Evolutionary conservation across 2,113 vertebrate genomes (phyloP), one percentile per base, ranked within the genome.

Genomic region (Mobula hypostoma): DNA sequence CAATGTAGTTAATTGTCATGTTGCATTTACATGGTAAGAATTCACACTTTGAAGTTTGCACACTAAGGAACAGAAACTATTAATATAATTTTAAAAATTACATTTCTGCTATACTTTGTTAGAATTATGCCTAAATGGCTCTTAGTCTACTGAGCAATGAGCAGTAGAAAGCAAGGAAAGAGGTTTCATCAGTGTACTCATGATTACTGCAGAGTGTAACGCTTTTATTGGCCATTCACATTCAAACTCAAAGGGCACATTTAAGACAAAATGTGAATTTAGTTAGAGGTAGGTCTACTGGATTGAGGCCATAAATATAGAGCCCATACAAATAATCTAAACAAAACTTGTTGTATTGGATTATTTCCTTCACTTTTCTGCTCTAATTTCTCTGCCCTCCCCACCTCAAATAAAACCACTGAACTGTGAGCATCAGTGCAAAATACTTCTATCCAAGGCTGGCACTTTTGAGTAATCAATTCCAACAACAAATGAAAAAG

Each of bases 401-500:
- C 56, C 27, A n/a, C 85, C 29, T 63, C 29, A 90, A 90, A 90
- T 7, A 32, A 66, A 66, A 32, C 15, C 85, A 32, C 61, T 68
- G 27, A 61, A 61, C 58, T 88, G 29, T 88, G 58, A 90, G 58
- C 85, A 90, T 66, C 29, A 66, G 85, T 68, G 15, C 58, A 90
- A 90, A 63, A 90, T 68, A 66, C 61, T 90, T 90, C 85, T 15
- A 66, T 32, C 85, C 61, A 32, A 66, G 85, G 85, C 85, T 68
- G 17, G 61, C 85, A 68, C 85, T 90, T 90, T 32, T 90, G 61
- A 66, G 58, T 66, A 66, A 90, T 29, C 61, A 68, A 90, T 90
- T 90, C 85, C 85, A 90, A 90, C 11, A 90, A 61, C 63, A 90
- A 90, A 66, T 90, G 85, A 66, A 90, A 83, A 90, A 90, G 66